phyloP scores from a whole-genome alignment of 1,140 invertebrate species.

The Ceratina calcarata region DNA sequence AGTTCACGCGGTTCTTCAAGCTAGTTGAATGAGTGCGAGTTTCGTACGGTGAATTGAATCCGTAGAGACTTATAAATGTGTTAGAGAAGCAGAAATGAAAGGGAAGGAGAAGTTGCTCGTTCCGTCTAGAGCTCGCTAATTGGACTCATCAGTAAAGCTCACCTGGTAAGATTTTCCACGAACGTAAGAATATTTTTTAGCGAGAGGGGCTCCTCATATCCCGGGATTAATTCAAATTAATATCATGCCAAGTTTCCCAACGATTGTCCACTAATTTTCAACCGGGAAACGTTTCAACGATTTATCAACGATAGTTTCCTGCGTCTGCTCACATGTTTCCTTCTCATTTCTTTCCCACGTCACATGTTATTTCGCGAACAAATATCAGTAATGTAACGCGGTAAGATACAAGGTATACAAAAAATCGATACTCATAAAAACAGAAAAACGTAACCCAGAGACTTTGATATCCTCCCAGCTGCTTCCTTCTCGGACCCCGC shows the following conservation, averaged over 20 bases:
- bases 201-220: not conserved
- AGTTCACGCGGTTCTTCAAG: not conserved
- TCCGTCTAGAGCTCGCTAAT: not conserved
- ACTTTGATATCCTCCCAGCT: conserved; percentile 48
- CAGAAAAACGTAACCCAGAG: conserved; percentile 52
- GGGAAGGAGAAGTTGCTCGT: conserved; percentile 1
- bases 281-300: too few species aligned
- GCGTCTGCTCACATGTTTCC: not conserved
- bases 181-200: not conserved
- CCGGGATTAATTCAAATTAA: not conserved
- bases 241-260: not conserved
- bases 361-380: not conserved
- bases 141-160: conserved; percentile 10
- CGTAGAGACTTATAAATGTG: conserved; percentile 7
- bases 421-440: conserved; percentile 34
- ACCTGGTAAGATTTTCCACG: not conserved
- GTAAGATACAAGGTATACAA: conserved; percentile 16
- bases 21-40: not conserved
- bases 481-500: not conserved
- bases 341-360: not conserved
- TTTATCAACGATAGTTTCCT: not conserved
- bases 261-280: not conserved
- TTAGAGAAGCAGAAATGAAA: not conserved
- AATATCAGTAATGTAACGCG: conserved; percentile 4
- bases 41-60: conserved; percentile 6